Percentiles rank a stretch among this genome's conserved stretches.
Evolutionary conservation across 2,888 invertebrate genomes (phyloP).

Genomic region (Calliscelio sp.): DNA sequence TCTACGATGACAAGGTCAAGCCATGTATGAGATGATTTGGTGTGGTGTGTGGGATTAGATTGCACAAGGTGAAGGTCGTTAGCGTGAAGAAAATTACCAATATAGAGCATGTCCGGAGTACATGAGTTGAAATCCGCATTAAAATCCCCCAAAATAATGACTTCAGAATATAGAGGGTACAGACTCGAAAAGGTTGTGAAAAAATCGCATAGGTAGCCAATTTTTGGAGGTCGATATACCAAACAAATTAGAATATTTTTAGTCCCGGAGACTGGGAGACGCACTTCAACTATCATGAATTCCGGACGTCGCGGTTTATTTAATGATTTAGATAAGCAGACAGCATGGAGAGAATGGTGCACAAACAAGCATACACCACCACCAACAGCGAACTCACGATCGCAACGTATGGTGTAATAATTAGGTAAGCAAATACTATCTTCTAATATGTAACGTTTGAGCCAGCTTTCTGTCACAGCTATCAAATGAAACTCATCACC

Average conservation of each 20-base stretch:
- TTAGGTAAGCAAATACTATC: neutral
- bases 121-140: no score
- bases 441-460: neutral
- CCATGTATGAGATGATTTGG: neutral
- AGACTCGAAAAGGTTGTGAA: no score
- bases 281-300: neutral
- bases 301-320: slow-evolving; percentile 1
- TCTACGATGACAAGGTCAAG: neutral
- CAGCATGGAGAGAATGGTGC: no score
- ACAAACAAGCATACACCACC: neutral
- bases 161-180: no score
- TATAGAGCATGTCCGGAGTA: no score
- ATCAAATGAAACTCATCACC: neutral
- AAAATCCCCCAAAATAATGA: no score
- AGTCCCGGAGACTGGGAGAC: no score
- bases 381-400: neutral
- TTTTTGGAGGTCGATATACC: no score
- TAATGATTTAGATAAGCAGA: no score
- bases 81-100: neutral
- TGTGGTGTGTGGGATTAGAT: neutral
- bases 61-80: neutral
- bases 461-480: neutral
- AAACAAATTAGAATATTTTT: no score
- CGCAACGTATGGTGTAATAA: neutral
- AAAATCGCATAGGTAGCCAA: no score